Percentiles rank a stretch among this genome's conserved stretches.
These are phyloP conservation scores for Microctonus hyperodae DNA, from an alignment of 2,888 invertebrate genomes.

Conservation along the genomic window DNA sequence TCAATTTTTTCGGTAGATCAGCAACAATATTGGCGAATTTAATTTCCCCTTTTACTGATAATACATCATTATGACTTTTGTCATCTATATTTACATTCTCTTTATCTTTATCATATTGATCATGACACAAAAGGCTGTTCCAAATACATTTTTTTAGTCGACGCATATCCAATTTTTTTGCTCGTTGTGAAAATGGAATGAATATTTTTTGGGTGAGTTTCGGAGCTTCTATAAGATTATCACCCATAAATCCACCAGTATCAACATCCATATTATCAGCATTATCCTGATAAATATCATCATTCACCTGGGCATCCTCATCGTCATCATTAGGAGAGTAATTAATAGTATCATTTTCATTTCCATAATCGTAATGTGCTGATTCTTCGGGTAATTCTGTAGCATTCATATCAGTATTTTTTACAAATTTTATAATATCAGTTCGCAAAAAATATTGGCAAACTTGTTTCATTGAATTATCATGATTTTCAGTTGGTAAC, in stretches of 20 bases:
- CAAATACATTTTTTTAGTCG: conserved; percentile 81
- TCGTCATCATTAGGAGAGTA: conserved; percentile 63
- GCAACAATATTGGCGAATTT: conserved; percentile 67
- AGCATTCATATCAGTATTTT: conserved; percentile 23
- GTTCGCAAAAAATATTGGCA: conserved; percentile 40
- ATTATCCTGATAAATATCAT: conserved; percentile 50
- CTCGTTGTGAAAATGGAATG: conserved; percentile 81
- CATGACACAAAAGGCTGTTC: conserved; percentile 66
- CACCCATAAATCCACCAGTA: conserved; percentile 60
- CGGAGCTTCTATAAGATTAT: conserved; percentile 73
- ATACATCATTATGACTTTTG: conserved; percentile 35
- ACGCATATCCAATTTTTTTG: conserved; percentile 88
- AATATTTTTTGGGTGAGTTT: conserved; percentile 72
- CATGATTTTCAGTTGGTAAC: conserved; percentile 44
- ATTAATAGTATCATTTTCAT: conserved; percentile 65
- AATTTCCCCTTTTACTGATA: conserved; percentile 49
- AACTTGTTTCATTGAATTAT: conserved; percentile 37
- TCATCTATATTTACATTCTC: conserved; percentile 50
- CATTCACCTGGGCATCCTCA: conserved; percentile 39
- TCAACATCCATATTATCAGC: conserved; percentile 51
- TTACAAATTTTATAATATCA: conserved; percentile 23
- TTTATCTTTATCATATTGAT: conserved; percentile 47
- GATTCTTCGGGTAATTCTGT: conserved; percentile 53
- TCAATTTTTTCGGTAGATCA: conserved; percentile 67
- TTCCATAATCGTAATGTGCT: conserved; percentile 66